phyloP scores from a whole-genome alignment of 1,140 invertebrate genomes.

The Helicoverpa armigera region DNA sequence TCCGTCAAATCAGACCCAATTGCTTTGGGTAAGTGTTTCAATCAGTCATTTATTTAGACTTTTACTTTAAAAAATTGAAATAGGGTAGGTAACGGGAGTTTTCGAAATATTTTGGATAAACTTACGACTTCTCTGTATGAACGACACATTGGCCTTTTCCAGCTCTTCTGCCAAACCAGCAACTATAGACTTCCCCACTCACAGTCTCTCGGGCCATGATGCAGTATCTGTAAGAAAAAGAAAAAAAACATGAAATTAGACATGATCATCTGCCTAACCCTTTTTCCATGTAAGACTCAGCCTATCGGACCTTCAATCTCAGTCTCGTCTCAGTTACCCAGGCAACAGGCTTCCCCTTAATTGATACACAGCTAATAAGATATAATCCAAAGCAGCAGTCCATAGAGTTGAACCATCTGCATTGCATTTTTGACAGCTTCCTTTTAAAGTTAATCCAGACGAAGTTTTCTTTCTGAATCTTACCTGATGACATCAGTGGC shows the following conservation, averaged over 20 bases:
- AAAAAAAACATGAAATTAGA: neutral
- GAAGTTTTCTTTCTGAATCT: neutral
- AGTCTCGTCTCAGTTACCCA: neutral
- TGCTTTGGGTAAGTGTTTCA: too few species aligned
- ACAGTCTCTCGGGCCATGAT: constrained; percentile 66
- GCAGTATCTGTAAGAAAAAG: constrained; percentile 73
- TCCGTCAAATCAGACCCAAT: too few species aligned
- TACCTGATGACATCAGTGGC: constrained; percentile 78
- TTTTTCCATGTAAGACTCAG: too few species aligned
- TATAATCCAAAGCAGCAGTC: too few species aligned
- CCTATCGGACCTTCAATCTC: too few species aligned
- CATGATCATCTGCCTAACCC: too few species aligned
- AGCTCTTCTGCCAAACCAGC: constrained; percentile 59
- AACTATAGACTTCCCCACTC: constrained; percentile 61
- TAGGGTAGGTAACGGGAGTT: too few species aligned
- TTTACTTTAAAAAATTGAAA: too few species aligned
- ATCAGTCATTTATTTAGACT: too few species aligned
- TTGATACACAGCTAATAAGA: neutral
- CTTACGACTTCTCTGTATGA: constrained; percentile 64
- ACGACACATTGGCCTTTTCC: constrained; percentile 67
- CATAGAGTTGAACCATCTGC: too few species aligned
- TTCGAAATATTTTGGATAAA: neutral
- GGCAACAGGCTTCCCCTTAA: neutral
- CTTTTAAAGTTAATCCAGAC: too few species aligned
- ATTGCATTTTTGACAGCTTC: too few species aligned